These are phyloP conservation scores for Epinotia nisella DNA, from an alignment of 2,888 invertebrate genomes.

Conservation along the genomic window DNA sequence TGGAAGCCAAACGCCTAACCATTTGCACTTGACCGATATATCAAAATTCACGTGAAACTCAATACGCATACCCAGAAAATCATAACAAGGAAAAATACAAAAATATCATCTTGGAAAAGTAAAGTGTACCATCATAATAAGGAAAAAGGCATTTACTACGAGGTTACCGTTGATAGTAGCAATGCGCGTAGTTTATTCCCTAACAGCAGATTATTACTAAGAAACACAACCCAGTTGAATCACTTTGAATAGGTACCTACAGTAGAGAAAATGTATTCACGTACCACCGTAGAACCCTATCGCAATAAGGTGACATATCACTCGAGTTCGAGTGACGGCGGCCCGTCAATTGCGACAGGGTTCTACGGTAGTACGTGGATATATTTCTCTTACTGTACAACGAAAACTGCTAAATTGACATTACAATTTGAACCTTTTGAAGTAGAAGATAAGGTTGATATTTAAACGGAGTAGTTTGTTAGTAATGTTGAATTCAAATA, in stretches of 20 bases:
- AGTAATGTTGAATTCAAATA: background rate
- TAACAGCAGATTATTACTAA: background rate
- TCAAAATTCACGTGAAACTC: background rate
- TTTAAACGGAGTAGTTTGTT: background rate
- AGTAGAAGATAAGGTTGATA: background rate
- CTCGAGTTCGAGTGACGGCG: too few relatives aligned
- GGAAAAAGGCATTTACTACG: constrained; percentile 9
- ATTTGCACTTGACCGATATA: background rate
- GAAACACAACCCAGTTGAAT: constrained; percentile 3
- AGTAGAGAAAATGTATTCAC: too few relatives aligned
- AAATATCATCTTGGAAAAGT: constrained; percentile 1
- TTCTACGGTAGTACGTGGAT: too few relatives aligned
- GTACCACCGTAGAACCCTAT: too few relatives aligned
- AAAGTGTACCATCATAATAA: constrained; percentile 8
- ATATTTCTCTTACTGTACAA: too few relatives aligned
- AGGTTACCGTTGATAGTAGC: background rate
- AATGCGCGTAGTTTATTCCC: constrained; percentile 4
- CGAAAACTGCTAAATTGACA: background rate
- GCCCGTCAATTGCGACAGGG: too few relatives aligned
- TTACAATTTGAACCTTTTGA: background rate
- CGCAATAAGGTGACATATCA: too few relatives aligned
- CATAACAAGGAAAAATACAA: background rate
- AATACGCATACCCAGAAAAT: background rate
- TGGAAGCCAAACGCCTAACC: background rate
- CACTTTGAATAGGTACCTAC: background rate